Percentiles rank a stretch among this genome's conserved stretches.
Evolutionary conservation across 2,113 vertebrate genomes (phyloP).

Genomic region (Zosterops hypoxanthus): DNA sequence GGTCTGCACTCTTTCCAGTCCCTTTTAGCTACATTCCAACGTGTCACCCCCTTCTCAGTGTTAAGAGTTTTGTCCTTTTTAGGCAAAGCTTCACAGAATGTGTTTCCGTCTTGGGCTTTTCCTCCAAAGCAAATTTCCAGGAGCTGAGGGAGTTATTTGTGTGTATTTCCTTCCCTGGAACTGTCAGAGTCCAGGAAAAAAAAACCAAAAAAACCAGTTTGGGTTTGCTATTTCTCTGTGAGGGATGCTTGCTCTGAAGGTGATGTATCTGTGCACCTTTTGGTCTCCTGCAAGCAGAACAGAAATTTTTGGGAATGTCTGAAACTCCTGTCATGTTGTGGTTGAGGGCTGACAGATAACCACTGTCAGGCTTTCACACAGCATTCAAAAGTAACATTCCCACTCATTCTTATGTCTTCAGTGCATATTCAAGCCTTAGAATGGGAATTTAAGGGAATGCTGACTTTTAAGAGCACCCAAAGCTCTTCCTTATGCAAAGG

Average conservation of each 20-base stretch:
- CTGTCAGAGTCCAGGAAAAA: not conserved
- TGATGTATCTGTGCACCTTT: not conserved
- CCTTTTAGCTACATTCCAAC: not conserved
- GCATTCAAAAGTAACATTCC: not conserved
- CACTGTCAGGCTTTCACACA: not conserved
- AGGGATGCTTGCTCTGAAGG: not conserved
- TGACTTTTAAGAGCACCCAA: not conserved
- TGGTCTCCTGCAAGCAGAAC: not conserved
- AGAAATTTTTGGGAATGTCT: not conserved
- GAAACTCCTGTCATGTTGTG: not conserved
- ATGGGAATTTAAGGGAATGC: not conserved
- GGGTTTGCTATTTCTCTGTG: not conserved
- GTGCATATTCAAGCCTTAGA: not conserved
- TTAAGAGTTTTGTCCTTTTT: constrained; percentile 7
- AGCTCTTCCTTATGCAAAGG: not conserved
- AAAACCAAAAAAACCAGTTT: not conserved
- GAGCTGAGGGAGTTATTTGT: not conserved
- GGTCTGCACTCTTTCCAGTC: not conserved
- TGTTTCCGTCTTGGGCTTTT: not conserved
- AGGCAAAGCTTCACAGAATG: not conserved
- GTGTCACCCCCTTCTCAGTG: not conserved
- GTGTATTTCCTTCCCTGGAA: not conserved
- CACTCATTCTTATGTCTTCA: not conserved
- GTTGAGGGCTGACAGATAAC: not conserved
- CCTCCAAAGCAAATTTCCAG: not conserved